Evolutionary conservation across 2,888 invertebrate genomes (phyloP).

Genomic region (Orchesella flavescens): DNA sequence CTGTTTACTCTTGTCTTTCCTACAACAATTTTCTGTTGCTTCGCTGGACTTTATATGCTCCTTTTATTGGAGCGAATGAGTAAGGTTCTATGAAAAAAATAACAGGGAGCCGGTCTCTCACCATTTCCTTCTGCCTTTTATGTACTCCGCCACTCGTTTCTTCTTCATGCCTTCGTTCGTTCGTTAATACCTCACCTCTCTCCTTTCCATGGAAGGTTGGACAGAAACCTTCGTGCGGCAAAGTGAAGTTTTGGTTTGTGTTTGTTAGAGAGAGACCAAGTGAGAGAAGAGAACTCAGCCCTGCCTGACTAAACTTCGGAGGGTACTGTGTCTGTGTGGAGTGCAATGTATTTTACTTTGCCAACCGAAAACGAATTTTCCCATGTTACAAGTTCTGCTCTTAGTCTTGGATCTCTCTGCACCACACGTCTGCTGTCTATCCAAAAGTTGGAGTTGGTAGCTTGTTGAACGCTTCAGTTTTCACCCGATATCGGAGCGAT

Average conservation of each 20-base stretch:
- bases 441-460: neutral
- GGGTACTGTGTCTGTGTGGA: too few relatives aligned
- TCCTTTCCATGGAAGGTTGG: neutral
- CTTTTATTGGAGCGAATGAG: slow-evolving; percentile 5
- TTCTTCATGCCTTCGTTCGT: neutral
- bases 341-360: too few relatives aligned
- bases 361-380: neutral
- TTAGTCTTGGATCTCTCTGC: neutral
- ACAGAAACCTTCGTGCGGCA: too few relatives aligned
- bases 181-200: neutral
- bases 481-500: slow-evolving; percentile 30
- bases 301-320: neutral
- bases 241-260: too few relatives aligned
- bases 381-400: neutral
- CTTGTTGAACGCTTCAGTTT: slow-evolving; percentile 47
- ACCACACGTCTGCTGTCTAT: neutral
- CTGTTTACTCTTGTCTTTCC: neutral
- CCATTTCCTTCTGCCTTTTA: slow-evolving; percentile 17
- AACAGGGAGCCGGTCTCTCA: slow-evolving; percentile 10
- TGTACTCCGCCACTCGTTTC: slow-evolving; percentile 4
- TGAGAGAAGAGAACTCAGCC: neutral
- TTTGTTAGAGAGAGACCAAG: too few relatives aligned
- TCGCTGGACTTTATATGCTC: slow-evolving; percentile 4
- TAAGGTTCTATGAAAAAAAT: neutral
- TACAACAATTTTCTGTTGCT: slow-evolving; percentile 17